Evolutionary conservation across 2,113 vertebrate genomes (phyloP).

Genomic region (Heliornis fulica): DNA sequence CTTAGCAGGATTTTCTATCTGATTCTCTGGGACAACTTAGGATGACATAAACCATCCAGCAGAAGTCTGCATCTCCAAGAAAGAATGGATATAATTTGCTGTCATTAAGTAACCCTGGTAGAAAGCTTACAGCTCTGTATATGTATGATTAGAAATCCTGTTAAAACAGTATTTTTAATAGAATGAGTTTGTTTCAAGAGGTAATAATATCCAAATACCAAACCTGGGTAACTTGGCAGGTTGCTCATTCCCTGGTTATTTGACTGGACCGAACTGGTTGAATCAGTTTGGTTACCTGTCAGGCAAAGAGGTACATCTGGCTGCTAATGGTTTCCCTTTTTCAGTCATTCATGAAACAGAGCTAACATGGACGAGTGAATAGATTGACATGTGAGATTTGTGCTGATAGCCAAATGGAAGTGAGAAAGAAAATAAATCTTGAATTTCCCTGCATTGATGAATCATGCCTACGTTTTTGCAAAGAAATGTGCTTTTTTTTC

Average conservation of each 20-base stretch:
- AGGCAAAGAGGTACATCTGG: background rate
- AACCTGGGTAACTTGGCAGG: background rate
- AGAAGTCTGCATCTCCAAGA: background rate
- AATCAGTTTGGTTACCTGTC: background rate
- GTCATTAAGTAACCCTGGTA: background rate
- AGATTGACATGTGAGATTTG: background rate
- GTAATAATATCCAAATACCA: background rate
- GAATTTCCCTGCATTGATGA: fast-evolving
- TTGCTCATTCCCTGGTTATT: background rate
- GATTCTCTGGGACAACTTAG: background rate
- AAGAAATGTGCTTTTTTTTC: background rate
- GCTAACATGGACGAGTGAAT: background rate
- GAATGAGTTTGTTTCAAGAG: background rate
- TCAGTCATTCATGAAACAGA: background rate
- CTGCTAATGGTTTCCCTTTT: background rate
- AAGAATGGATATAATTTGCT: background rate
- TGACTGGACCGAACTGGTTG: background rate
- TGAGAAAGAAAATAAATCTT: background rate
- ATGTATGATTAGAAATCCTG: background rate
- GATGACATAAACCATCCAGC: background rate
- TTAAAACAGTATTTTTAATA: background rate
- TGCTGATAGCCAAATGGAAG: background rate
- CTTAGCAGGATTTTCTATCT: background rate
- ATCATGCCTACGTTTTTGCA: background rate
- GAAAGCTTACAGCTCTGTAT: background rate